Base-by-base conservation (phyloP, 2,113 vertebrate genomes). In the Galemys pyrenaicus region DNA sequence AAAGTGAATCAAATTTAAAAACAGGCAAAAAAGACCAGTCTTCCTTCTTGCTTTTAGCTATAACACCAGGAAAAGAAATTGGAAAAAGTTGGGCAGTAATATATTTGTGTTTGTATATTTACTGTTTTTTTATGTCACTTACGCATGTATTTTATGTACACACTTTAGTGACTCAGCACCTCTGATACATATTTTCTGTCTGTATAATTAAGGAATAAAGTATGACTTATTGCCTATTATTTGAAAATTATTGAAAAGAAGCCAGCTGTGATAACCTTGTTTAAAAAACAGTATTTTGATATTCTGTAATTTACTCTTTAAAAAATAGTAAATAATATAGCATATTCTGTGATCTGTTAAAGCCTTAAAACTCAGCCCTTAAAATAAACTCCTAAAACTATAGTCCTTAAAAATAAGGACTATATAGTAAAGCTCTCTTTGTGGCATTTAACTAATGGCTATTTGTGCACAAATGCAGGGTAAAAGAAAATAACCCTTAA, bases 281-380 rank as follows among this genome's bases (percentile, higher is more conserved):
- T 87, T 92, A 87, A 77, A 96, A 94, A 30, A 67, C 24, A 82
- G 22, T 74, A 49, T 92, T 94, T 94, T 90, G 65, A 49, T 20
- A 80, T 94, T 93, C 20, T 88, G 16, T 86, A 71, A 87, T 81
- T 93, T 93, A 64, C 3, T 6, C 37, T 37, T 84, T 94, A 92
- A 92, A 95, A 92, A 89, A 80, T 44, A 91, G 39, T 67, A 4
- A 90, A 58, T 64, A 87, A 26, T 88, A 54, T 78, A 70, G 78
- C 89, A 3, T 87, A 77, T 87, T 87, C 19, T 92, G 0, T 92
- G 68, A 44, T 71, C 41, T 86, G 0, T 51, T 87, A 83, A 88
- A 44, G 9, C 5, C 44, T 44, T 44, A 9, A 44, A 5, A 44
- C 5, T 44, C 44, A 44, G n/a, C n/a, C n/a, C n/a, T n/a, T n/a